Conservation (phyloP, 2,113 vertebrate species). For the Pipra filicauda region DNA sequence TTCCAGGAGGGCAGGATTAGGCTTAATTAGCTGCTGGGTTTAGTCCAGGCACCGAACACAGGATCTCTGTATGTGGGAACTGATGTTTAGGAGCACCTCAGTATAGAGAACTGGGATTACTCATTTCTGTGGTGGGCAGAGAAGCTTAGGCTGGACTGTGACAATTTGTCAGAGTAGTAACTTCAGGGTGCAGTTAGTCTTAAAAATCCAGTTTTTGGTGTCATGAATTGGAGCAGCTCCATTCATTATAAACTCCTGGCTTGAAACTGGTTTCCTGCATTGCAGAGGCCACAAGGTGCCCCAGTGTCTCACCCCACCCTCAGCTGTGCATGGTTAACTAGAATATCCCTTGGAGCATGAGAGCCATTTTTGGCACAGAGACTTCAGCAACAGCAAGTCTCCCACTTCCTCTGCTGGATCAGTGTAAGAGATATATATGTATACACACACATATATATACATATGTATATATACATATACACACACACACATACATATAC, state of each 20-base stretch:
- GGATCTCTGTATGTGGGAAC: neutral
- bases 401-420: neutral
- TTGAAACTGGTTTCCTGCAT: neutral
- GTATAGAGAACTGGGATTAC: neutral
- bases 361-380: neutral
- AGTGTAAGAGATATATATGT: neutral
- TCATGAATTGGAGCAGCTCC: neutral
- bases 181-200: neutral
- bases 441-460: no score
- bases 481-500: no score
- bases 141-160: neutral
- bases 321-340: neutral
- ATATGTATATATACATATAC: no score
- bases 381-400: neutral
- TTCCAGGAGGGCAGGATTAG: conserved; percentile 14
- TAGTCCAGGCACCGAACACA: neutral
- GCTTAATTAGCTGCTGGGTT: conserved; percentile 12
- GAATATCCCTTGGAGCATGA: neutral
- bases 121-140: neutral
- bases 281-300: neutral
- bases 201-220: neutral
- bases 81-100: neutral
- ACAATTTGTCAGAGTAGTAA: neutral
- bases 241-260: neutral
- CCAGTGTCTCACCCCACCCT: neutral